Conservation (phyloP, 2,888 invertebrate genomes). For the Dolichomitus sp. region DNA sequence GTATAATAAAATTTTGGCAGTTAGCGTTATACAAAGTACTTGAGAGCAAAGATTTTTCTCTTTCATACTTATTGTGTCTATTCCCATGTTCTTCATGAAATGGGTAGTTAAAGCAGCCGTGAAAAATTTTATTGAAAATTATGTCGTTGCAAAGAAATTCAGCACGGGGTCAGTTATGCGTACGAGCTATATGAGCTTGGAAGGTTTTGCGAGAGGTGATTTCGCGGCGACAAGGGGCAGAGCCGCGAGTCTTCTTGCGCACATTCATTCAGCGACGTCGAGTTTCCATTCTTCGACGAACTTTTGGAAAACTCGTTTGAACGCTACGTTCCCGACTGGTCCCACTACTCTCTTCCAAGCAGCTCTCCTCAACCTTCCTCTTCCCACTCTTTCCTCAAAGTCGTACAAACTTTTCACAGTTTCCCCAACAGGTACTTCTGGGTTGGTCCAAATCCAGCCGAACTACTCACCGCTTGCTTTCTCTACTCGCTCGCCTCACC, state of each 20-base stretch:
- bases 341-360: constrained; percentile 60
- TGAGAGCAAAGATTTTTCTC: background rate
- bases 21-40: too few relatives aligned
- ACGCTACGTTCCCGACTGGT: constrained; percentile 70
- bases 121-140: constrained; percentile 22
- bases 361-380: constrained; percentile 56
- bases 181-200: background rate
- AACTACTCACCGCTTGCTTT: constrained; percentile 27
- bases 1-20: too few relatives aligned
- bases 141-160: constrained; percentile 13
- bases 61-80: background rate
- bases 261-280: constrained; percentile 69
- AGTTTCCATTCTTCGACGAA: constrained; percentile 80
- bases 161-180: constrained; percentile 37
- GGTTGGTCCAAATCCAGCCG: constrained; percentile 50
- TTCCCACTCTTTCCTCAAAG: constrained; percentile 54
- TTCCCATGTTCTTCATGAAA: background rate
- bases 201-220: constrained; percentile 17
- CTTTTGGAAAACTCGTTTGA: constrained; percentile 81
- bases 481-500: constrained; percentile 13
- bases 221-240: constrained; percentile 7
- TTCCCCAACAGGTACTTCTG: constrained; percentile 65
- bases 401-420: constrained; percentile 68
- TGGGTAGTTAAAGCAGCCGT: background rate
- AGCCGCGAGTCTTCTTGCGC: constrained; percentile 34